Percentiles rank a stretch among this genome's conserved stretches.
Evolutionary conservation across 2,888 invertebrate species (phyloP).

Genomic region (Phyto melanocephala): DNA sequence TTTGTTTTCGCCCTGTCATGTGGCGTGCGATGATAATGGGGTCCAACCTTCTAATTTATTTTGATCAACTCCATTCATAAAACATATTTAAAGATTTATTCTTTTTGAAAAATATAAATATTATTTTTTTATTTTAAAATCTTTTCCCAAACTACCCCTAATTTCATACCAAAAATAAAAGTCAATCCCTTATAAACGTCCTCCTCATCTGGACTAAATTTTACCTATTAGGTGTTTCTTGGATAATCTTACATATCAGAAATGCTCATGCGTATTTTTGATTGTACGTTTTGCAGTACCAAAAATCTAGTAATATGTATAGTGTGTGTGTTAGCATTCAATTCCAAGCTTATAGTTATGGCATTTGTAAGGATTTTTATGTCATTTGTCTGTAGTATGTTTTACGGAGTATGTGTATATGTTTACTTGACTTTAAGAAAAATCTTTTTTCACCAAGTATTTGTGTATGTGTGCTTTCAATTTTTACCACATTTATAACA

Average conservation of each 20-base stretch:
- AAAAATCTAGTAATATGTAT: not conserved
- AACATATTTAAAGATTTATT: too few relatives aligned
- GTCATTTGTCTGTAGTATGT: not conserved
- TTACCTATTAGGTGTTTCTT: not conserved
- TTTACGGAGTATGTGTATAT: conserved; percentile 2
- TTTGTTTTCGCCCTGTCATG: too few relatives aligned
- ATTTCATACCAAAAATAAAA: conserved; percentile 22
- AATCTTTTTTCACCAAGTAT: conserved; percentile 18
- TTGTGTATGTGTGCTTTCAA: not conserved
- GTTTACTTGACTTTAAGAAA: conserved; percentile 32
- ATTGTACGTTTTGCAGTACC: not conserved
- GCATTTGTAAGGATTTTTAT: conserved; percentile 25
- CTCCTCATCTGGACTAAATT: conserved; percentile 3
- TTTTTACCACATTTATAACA: conserved; percentile 45
- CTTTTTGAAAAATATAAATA: too few relatives aligned
- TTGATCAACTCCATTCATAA: too few relatives aligned
- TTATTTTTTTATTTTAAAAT: too few relatives aligned
- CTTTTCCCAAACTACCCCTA: conserved; percentile 29
- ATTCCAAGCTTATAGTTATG: conserved; percentile 6
- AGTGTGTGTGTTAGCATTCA: conserved; percentile 9
- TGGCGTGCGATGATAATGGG: too few relatives aligned
- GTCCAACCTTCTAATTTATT: too few relatives aligned
- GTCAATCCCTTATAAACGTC: conserved; percentile 16
- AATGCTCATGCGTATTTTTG: conserved; percentile 8
- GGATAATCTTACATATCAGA: conserved; percentile 38